These are phyloP conservation scores for Pangasius mekongensis DNA, from an alignment of 2,797 vertebrate genomes.

Conservation along the genomic window DNA sequence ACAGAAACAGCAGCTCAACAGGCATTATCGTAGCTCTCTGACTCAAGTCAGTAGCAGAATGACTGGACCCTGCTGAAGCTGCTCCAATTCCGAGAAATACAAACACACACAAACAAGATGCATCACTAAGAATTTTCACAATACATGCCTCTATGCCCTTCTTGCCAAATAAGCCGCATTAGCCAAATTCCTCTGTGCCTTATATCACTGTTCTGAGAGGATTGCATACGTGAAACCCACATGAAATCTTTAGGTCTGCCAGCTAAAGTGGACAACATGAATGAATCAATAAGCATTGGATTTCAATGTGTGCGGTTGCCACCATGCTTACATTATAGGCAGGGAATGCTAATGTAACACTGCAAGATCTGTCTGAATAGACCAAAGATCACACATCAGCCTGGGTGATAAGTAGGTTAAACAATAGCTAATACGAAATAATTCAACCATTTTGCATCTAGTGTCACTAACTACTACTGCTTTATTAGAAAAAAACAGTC, in stretches of 20 bases:
- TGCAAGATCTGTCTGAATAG: not conserved
- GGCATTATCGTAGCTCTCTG: not conserved
- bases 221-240: not conserved
- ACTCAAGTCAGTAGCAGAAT: conserved; percentile 2
- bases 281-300: not conserved
- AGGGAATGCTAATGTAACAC: not conserved
- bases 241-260: not conserved
- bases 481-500: not conserved
- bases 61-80: not conserved
- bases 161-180: no score
- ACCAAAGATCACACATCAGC: not conserved
- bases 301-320: not conserved
- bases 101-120: not conserved
- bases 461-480: no score
- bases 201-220: not conserved
- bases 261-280: not conserved
- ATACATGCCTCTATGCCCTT: no score
- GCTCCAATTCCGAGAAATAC: conserved; percentile 7
- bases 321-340: not conserved
- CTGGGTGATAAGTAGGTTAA: not conserved
- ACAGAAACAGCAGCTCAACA: no score
- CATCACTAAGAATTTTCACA: conserved; percentile 1
- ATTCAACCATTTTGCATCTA: not conserved
- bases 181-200: not conserved
- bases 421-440: not conserved